These are phyloP conservation scores for Phaenicophaeus curvirostris DNA, from an alignment of 2,797 vertebrate species.

Conservation along the genomic window DNA sequence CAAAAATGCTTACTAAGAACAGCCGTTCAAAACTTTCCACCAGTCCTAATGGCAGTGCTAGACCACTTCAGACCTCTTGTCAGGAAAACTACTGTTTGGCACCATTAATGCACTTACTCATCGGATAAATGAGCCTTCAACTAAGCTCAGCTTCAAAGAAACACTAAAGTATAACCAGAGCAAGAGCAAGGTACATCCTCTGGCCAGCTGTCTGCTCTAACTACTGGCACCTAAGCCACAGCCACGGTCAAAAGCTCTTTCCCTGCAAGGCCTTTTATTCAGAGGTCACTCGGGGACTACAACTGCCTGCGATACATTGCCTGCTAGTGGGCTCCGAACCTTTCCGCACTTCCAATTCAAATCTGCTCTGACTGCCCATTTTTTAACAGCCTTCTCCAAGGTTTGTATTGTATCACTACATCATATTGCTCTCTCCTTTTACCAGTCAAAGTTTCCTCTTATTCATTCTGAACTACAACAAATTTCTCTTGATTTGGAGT, in stretches of 20 bases:
- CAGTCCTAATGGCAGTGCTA: background rate
- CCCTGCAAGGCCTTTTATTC: background rate
- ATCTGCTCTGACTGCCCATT: background rate
- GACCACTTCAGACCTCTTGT: background rate
- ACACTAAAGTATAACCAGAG: fast-evolving
- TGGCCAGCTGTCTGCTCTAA: background rate
- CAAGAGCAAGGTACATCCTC: background rate
- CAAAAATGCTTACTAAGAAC: background rate
- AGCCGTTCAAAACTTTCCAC: background rate
- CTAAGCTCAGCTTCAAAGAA: background rate
- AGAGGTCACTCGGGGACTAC: fast-evolving
- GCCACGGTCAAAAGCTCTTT: background rate
- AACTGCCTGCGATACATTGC: fast-evolving
- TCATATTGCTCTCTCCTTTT: background rate
- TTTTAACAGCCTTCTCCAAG: background rate
- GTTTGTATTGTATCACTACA: background rate
- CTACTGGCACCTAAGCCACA: fast-evolving
- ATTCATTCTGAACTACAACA: background rate
- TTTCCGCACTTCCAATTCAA: background rate
- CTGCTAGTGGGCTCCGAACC: fast-evolving
- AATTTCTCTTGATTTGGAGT: background rate
- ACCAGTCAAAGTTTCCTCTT: background rate
- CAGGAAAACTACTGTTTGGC: background rate
- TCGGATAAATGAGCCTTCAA: background rate
- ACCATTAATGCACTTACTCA: background rate